These are phyloP conservation scores for Eciton burchellii DNA, from an alignment of 1,140 invertebrate species.

Conservation along the genomic window DNA sequence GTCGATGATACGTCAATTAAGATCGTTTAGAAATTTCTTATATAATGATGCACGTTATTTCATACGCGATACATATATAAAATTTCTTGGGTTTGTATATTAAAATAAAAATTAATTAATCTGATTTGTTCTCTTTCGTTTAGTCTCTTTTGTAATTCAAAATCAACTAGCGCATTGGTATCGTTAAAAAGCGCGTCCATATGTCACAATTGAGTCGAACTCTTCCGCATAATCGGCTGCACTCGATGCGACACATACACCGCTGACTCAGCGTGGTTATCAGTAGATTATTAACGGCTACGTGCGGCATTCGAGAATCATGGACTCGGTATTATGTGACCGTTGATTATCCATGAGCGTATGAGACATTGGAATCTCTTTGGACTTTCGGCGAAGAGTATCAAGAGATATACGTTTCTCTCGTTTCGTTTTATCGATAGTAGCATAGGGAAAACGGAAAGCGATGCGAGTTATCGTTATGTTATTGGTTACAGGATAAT, in stretches of 20 bases:
- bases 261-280: slow-evolving; percentile 56
- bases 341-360: slow-evolving; percentile 15
- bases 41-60: too few relatives aligned
- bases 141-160: too few relatives aligned
- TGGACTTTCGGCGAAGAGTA: not conserved
- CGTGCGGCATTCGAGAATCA: slow-evolving; percentile 25
- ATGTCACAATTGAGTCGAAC: not conserved
- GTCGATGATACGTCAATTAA: not conserved
- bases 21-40: not conserved
- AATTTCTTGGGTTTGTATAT: not conserved
- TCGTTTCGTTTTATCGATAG: not conserved
- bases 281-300: slow-evolving; percentile 55
- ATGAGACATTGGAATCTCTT: not conserved
- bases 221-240: slow-evolving; percentile 25
- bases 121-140: too few relatives aligned
- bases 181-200: not conserved
- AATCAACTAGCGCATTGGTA: not conserved
- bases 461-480: not conserved
- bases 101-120: too few relatives aligned
- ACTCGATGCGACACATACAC: not conserved
- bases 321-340: slow-evolving; percentile 27
- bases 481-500: not conserved
- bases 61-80: not conserved
- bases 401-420: slow-evolving; percentile 3
- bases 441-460: not conserved